Percentiles rank a stretch among this genome's conserved stretches.
phyloP scores from a whole-genome alignment of 1,140 invertebrate species.

The Drosophila quadrilineata region DNA sequence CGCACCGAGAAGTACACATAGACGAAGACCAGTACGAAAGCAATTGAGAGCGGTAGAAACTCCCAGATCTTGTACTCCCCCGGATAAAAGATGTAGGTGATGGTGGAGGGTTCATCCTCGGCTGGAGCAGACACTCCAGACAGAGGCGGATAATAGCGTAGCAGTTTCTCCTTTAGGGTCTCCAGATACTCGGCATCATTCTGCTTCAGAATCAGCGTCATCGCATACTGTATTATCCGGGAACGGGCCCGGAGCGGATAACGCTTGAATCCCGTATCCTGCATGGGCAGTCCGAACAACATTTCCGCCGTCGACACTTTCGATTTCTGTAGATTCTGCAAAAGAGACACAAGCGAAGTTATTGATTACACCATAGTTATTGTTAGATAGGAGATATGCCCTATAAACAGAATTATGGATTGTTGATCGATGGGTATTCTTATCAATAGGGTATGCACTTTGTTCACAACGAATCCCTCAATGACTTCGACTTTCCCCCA shows the following conservation, averaged over 20 bases:
- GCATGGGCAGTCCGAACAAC: slow-evolving; percentile 94
- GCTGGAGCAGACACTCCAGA: not conserved
- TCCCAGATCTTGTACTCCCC: slow-evolving; percentile 93
- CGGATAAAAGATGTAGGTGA: slow-evolving; percentile 91
- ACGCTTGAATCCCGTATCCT: slow-evolving; percentile 93
- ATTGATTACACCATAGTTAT: slow-evolving; percentile 2
- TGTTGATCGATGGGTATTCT: slow-evolving; percentile 2
- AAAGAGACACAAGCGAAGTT: slow-evolving; percentile 25
- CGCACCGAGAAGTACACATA: slow-evolving; percentile 97
- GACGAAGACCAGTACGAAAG: slow-evolving; percentile 92
- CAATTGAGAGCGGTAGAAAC: slow-evolving; percentile 91
- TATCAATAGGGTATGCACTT: slow-evolving; percentile 13
- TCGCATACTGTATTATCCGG: slow-evolving; percentile 92
- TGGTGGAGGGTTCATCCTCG: slow-evolving; percentile 53
- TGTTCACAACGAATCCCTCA: not conserved
- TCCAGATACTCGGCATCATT: slow-evolving; percentile 90
- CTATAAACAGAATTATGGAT: slow-evolving; percentile 16
- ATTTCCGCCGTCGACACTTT: slow-evolving; percentile 94
- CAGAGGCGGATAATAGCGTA: slow-evolving; percentile 86
- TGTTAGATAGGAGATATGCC: not conserved
- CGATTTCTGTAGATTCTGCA: slow-evolving; percentile 87
- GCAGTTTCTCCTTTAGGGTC: slow-evolving; percentile 87
- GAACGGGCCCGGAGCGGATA: slow-evolving; percentile 91
- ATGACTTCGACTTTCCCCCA: not conserved
- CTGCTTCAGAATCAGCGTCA: slow-evolving; percentile 93